Base-by-base conservation (phyloP, 2,797 vertebrate genomes). In the Bradypodion ventrale region DNA sequence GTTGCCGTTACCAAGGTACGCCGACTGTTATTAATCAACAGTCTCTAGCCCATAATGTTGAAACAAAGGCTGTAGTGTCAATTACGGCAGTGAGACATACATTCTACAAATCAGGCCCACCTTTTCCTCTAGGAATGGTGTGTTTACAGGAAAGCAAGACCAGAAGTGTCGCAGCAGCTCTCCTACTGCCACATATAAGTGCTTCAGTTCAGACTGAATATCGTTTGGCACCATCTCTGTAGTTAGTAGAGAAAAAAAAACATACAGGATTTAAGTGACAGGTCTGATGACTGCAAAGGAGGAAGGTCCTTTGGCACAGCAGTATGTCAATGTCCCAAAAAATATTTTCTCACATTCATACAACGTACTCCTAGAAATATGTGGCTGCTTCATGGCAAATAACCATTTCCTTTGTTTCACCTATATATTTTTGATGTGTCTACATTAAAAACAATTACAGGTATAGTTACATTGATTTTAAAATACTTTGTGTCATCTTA, bases 121-220 rank as follows among this genome's bases (percentile, higher is more conserved):
- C 97, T 99, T 99, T 89, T 99, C 98, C 94, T 99, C 98, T 93
- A 99, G 95, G 97, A 99, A 99, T 82, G 97, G 97, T 0, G 97
- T 97, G 92, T 98, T 99, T 82, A 99, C 98, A 62, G 99, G 99
- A 93, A 99, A 99, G 94, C 99, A 99, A 91, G 98, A 97, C 98
- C 99, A 99, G 94, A 99, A 99, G 92, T 99, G 98, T 93, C 98
- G 97, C 21, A 99, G 93, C 89, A 99, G 94, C 87, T 99, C 99
- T 78, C 97, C 99, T 80, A 95, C 96, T 90, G 99, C 98, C 83
- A 97, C 97, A 29, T 99, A 99, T 79, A 99, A 96, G 93, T 99
- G 98, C 95, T 98, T 99, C 84, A 99, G 88, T 94, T 99, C 98
- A 88, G 94, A 97, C 94, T 99, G 98, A 94, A 99, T 90, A 62